Evolutionary conservation across 2,888 invertebrate species (phyloP), one percentile per base, ranked within the genome.

Genomic region (Hydriomena furcata): DNA sequence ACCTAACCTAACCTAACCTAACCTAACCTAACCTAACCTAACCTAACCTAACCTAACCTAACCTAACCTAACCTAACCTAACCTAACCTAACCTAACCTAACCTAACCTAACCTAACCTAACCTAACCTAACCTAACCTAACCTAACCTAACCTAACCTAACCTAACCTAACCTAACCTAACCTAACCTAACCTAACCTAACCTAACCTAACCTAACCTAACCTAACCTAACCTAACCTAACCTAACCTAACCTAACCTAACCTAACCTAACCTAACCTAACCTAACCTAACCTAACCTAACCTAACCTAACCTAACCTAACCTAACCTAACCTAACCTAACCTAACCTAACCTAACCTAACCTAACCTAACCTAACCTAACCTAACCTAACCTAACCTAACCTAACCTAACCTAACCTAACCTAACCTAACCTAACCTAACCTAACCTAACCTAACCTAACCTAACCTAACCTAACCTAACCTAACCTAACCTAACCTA

Each of bases 361-460:
- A 41, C 41, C 41, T 31, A 41, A 41, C 41, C 41, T 41, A 41
- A 41, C 41, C 41, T 41, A 41, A 51, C 51, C 37, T 37, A 30
- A 31, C 31, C 37, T 38, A 51, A 51, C 51, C 51, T 51, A 37
- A 31, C 31, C 31, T 30, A 30, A 37, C 31, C 58, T 57, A 52
- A 59, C 52, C 47, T 43, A 44, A 60, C 49, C 47, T 50, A 8
- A 32, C 43, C 42, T 45, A 48, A 50, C 52, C 52, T 47, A 50
- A 38, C 49, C 46, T 40, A 57, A 47, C 12, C 50, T 25, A 25
- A 25, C 25, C 25, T 25, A 25, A 25, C 25, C 25, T 25, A 25
- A 25, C 25, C 53, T 53, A 57, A 57, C 57, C 53, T 53, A 57
- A 57, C 56, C 52, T 49, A 53, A 52, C 43, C 52, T 49, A 44